Evolutionary conservation across 1,140 invertebrate genomes (phyloP).

Genomic region (Trialeurodes vaporariorum): DNA sequence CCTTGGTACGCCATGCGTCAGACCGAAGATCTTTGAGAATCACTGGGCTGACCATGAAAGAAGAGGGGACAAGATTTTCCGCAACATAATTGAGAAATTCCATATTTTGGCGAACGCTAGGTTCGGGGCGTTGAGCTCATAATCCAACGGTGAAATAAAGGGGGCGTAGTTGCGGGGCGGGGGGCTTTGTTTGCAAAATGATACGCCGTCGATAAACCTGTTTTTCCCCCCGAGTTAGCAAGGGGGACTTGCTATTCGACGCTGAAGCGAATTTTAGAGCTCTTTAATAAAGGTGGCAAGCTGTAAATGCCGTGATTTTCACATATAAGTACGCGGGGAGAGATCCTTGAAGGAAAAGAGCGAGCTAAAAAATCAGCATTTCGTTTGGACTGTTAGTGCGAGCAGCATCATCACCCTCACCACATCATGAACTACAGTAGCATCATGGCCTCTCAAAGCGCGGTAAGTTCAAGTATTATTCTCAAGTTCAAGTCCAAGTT

Average conservation of each 20-base stretch:
- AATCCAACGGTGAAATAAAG: no score
- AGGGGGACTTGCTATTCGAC: not conserved
- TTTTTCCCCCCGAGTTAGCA: not conserved
- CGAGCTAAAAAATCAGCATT: not conserved
- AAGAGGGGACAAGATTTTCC: no score
- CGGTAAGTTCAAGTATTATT: not conserved
- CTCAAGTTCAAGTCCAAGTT: not conserved
- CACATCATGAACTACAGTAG: no score
- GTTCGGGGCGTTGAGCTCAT: no score
- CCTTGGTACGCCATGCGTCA: no score
- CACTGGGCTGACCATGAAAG: no score
- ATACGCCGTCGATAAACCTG: not conserved
- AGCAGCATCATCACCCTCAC: not conserved
- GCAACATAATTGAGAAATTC: no score
- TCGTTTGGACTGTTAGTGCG: not conserved
- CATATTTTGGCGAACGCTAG: no score
- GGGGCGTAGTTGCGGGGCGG: no score
- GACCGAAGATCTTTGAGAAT: no score
- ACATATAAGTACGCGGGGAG: not conserved
- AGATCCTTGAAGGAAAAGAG: not conserved
- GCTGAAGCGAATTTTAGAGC: not conserved
- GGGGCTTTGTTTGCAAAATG: no score
- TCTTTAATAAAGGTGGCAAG: no score
- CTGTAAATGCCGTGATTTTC: not conserved
- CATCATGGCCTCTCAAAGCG: not conserved